phyloP scores from a whole-genome alignment of 2,888 invertebrate species.

The Oxystoma pomonae region DNA sequence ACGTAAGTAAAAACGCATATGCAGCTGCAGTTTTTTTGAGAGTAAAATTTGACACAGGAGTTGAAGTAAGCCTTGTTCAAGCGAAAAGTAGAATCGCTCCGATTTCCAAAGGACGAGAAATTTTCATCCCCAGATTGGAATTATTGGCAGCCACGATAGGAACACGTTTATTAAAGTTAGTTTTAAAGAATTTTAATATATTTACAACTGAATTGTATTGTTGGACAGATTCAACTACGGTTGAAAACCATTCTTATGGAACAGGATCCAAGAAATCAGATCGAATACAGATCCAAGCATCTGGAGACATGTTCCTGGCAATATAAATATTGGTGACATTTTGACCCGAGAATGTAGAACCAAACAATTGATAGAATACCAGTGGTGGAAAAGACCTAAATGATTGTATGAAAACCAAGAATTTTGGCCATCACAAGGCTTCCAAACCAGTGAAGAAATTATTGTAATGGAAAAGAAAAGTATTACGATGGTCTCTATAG shows the following conservation, averaged over 20 bases:
- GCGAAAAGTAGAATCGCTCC: conserved; percentile 17
- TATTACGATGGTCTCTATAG: background rate
- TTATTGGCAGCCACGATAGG: conserved; percentile 18
- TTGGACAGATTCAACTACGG: conserved; percentile 35
- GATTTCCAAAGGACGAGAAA: conserved; percentile 6
- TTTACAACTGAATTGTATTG: background rate
- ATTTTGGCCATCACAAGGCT: background rate
- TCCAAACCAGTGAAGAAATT: background rate
- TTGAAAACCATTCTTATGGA: conserved; percentile 22
- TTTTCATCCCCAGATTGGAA: conserved; percentile 21
- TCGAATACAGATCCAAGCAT: background rate
- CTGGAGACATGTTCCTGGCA: background rate
- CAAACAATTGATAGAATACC: background rate
- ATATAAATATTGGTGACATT: background rate
- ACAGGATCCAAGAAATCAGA: background rate
- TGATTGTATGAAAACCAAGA: no score
- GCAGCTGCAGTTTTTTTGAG: background rate
- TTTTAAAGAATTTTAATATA: conserved; percentile 7
- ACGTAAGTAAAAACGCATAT: conserved; percentile 14
- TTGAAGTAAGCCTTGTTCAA: conserved; percentile 14
- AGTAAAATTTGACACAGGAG: conserved; percentile 2
- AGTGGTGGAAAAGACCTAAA: background rate
- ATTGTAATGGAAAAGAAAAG: background rate
- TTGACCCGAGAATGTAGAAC: background rate
- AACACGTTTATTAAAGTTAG: conserved; percentile 12